A percentile compares a stretch with the other conserved stretches of the same genome.
These are phyloP conservation scores for Drosophila navojoa DNA, from an alignment of 1,140 invertebrate species.

Conservation along the genomic window DNA sequence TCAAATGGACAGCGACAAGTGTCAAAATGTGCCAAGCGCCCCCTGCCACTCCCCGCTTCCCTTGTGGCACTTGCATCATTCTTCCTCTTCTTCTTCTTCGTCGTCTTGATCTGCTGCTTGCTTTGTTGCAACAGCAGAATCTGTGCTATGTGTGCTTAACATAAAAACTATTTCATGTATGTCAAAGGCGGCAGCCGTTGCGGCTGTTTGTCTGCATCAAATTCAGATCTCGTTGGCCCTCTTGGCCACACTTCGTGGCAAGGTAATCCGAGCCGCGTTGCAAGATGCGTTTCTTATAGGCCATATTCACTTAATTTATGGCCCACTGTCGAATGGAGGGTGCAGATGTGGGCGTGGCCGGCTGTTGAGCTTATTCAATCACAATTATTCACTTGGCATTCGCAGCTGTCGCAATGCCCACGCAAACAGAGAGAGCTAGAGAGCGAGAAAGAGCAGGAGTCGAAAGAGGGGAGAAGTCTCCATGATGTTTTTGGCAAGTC, in stretches of 20 bases:
- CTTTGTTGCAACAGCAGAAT: slow-evolving; percentile 23
- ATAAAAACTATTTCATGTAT: slow-evolving; percentile 42
- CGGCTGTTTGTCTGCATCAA: slow-evolving; percentile 24
- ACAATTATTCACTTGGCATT: slow-evolving; percentile 51
- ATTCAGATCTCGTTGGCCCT: slow-evolving; percentile 10
- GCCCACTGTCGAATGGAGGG: slow-evolving; percentile 28
- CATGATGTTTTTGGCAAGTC: slow-evolving; percentile 33
- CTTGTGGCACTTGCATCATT: slow-evolving; percentile 3
- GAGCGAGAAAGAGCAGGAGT: neutral
- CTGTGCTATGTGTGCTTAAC: slow-evolving; percentile 11
- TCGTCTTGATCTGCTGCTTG: slow-evolving; percentile 4
- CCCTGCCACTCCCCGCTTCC: neutral
- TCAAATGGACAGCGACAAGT: slow-evolving; percentile 42
- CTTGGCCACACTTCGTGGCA: neutral
- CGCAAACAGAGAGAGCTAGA: neutral
- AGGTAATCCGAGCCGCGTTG: slow-evolving; percentile 41
- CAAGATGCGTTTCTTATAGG: slow-evolving; percentile 29
- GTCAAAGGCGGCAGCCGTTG: slow-evolving; percentile 23
- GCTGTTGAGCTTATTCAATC: slow-evolving; percentile 38
- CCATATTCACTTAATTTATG: slow-evolving; percentile 15
- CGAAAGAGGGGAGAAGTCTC: too few species aligned
- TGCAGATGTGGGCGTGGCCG: too few species aligned
- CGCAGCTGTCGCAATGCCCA: slow-evolving; percentile 48
- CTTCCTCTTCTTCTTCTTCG: neutral
- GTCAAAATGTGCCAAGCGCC: slow-evolving; percentile 22